A percentile compares a stretch with the other conserved stretches of the same genome.
Conservation (phyloP, 2,113 vertebrate genomes). For the Cariama cristata region DNA sequence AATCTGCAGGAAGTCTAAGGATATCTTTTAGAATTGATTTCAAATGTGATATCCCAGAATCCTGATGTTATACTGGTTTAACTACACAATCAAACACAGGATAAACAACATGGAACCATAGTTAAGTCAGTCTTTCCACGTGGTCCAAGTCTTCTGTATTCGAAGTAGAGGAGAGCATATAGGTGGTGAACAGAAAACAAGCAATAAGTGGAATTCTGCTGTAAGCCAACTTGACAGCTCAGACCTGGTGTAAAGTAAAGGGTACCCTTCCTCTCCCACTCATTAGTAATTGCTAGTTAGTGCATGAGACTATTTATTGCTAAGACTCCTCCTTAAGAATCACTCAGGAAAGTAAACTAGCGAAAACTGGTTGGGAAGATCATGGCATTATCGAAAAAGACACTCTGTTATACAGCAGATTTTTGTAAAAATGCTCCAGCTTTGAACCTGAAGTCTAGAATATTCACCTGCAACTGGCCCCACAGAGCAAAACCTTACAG, state of each 20-base stretch:
- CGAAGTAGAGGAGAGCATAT: background rate
- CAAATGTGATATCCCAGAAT: background rate
- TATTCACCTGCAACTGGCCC: background rate
- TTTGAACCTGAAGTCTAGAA: background rate
- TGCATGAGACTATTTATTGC: background rate
- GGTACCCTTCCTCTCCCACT: background rate
- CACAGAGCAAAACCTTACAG: background rate
- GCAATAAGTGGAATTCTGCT: background rate
- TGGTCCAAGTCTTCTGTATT: background rate
- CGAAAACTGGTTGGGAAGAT: background rate
- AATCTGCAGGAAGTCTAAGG: background rate
- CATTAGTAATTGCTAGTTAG: background rate
- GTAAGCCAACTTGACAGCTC: background rate
- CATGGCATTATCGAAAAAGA: background rate
- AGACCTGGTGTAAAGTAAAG: background rate
- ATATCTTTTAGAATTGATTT: background rate
- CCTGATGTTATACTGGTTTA: background rate
- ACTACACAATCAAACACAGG: background rate
- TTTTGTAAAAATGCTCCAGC: background rate
- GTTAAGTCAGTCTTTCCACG: rapidly evolving
- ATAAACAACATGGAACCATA: background rate
- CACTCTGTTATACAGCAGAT: background rate
- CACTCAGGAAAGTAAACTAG: background rate
- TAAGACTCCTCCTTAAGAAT: background rate
- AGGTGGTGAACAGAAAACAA: background rate